These are phyloP conservation scores for Carlito syrichta DNA, from an alignment of 2,113 vertebrate genomes.

Conservation along the genomic window DNA sequence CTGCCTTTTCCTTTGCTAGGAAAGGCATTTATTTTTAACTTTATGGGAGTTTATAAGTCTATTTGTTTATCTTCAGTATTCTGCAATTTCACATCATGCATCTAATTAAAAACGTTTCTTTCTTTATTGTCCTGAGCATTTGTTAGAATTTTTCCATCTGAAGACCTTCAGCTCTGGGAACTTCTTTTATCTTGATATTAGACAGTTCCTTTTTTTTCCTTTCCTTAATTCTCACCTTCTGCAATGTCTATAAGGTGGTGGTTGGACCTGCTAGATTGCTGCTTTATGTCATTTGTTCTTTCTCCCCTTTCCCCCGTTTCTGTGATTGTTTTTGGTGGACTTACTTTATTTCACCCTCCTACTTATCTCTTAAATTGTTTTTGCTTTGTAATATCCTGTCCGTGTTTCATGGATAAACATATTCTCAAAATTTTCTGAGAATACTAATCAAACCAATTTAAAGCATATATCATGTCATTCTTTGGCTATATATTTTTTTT, in stretches of 20 bases:
- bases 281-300: neutral
- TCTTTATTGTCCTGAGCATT: neutral
- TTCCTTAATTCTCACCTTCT: neutral
- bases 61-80: neutral
- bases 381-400: neutral
- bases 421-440: neutral
- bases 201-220: neutral
- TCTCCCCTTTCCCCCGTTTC: neutral
- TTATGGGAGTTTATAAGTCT: neutral
- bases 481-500: neutral
- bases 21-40: neutral
- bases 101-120: neutral
- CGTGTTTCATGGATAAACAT: neutral
- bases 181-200: neutral
- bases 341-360: neutral
- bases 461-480: neutral
- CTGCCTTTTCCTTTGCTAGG: neutral
- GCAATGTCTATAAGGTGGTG: neutral
- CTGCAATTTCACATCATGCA: neutral
- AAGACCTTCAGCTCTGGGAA: neutral
- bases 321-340: neutral
- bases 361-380: neutral
- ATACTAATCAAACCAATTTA: neutral
- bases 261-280: neutral
- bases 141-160: neutral